Conservation (phyloP, 2,888 invertebrate species). For the Branchellion lobata region DNA sequence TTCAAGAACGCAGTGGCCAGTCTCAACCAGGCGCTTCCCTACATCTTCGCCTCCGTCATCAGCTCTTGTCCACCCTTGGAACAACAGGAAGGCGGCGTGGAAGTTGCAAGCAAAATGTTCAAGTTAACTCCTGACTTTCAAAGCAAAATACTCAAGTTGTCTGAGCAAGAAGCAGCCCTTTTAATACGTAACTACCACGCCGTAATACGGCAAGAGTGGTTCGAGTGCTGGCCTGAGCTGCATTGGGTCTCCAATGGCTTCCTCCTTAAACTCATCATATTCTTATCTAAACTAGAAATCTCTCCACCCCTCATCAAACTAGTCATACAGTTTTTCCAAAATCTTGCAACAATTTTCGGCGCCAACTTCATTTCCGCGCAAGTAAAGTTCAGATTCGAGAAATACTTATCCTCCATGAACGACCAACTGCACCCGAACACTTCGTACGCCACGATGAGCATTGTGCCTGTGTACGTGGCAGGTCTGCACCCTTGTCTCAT, state of each 20-base stretch:
- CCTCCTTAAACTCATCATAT: constrained; percentile 67
- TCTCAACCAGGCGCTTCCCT: constrained; percentile 20
- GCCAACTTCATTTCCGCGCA: constrained; percentile 67
- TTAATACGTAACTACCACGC: background rate
- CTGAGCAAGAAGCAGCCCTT: background rate
- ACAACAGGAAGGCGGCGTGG: background rate
- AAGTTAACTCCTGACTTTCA: background rate
- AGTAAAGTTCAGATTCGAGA: constrained; percentile 51
- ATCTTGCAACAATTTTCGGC: constrained; percentile 71
- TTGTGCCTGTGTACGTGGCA: constrained; percentile 61
- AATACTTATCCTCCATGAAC: constrained; percentile 12
- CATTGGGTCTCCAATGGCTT: constrained; percentile 66
- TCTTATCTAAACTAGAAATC: constrained; percentile 66
- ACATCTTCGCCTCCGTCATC: background rate
- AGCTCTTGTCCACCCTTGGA: constrained; percentile 2
- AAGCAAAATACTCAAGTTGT: constrained; percentile 4
- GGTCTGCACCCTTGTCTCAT: constrained; percentile 54
- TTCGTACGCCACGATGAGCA: constrained; percentile 58
- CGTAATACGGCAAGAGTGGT: constrained; percentile 66
- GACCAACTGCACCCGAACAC: constrained; percentile 53
- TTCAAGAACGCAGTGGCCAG: constrained; percentile 25
- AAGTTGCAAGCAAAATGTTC: background rate
- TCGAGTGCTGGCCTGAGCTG: constrained; percentile 70
- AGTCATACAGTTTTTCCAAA: constrained; percentile 67
- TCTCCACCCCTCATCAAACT: constrained; percentile 65